Percentiles rank a stretch among this genome's conserved stretches.
phyloP scores from a whole-genome alignment of 2,797 vertebrate species.

The Sebastes wilsoni region DNA sequence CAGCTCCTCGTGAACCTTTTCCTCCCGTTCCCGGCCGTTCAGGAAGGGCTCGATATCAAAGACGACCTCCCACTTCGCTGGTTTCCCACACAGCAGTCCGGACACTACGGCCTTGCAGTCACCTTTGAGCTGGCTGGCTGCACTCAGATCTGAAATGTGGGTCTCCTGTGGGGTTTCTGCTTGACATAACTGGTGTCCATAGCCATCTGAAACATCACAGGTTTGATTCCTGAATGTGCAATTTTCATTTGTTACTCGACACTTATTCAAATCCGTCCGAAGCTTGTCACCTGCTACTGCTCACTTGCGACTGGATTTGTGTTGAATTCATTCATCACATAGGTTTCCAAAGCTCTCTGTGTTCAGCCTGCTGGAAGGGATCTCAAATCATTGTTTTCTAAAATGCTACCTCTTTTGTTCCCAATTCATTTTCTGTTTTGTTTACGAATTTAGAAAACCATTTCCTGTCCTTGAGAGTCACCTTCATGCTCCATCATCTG shows the following conservation, averaged over 20 bases:
- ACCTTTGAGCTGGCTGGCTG: conserved; percentile 44
- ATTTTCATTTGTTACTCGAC: background rate
- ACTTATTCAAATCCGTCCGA: background rate
- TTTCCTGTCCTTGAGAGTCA: background rate
- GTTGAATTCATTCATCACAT: background rate
- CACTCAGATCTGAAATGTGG: conserved; percentile 42
- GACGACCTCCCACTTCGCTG: conserved; percentile 90
- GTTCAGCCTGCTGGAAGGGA: background rate
- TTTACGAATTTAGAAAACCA: background rate
- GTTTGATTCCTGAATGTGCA: background rate
- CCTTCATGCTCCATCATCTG: background rate
- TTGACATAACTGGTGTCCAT: conserved; percentile 85
- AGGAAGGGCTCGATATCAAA: conserved; percentile 89
- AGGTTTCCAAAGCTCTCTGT: background rate
- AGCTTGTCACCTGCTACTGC: background rate
- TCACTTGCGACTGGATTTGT: background rate
- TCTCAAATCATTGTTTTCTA: background rate
- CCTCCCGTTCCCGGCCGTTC: conserved; percentile 77
- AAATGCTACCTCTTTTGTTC: background rate
- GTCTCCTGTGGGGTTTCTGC: conserved; percentile 84
- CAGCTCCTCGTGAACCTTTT: conserved; percentile 84
- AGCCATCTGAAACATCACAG: conserved; percentile 75
- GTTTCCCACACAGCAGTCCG: conserved; percentile 86
- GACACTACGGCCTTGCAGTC: conserved; percentile 91
- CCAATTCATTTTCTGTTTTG: background rate